phyloP scores from a whole-genome alignment of 2,113 vertebrate genomes.

The Sialia sialis region DNA sequence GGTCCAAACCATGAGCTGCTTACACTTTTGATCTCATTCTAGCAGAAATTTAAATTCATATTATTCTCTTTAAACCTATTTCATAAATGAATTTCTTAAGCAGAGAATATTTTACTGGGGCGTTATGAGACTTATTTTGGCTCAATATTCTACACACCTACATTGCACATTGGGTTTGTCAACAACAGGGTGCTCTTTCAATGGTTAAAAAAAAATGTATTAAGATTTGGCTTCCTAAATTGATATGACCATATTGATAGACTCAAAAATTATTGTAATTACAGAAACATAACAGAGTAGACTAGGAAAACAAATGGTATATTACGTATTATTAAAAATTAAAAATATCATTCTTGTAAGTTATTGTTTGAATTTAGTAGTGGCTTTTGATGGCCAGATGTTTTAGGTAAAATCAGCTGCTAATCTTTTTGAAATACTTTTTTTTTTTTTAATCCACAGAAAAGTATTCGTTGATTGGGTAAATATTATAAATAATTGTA shows the following conservation, averaged over 20 bases:
- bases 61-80: not conserved
- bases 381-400: not conserved
- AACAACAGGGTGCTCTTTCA: not conserved
- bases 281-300: not conserved
- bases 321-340: not conserved
- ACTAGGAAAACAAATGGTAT: not conserved
- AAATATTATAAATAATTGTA: not conserved
- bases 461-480: not conserved
- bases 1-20: not conserved
- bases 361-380: not conserved
- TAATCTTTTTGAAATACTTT: not conserved
- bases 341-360: not conserved
- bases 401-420: not conserved
- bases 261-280: not conserved
- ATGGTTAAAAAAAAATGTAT: fast-evolving
- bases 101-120: not conserved
- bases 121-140: not conserved
- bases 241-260: not conserved
- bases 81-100: not conserved
- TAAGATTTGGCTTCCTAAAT: not conserved
- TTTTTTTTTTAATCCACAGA: not conserved
- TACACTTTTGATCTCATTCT: not conserved
- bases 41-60: not conserved
- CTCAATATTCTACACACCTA: not conserved
- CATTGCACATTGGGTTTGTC: not conserved